Base-by-base conservation (phyloP, 2,888 invertebrate genomes). In the Drosophila buzzatii region DNA sequence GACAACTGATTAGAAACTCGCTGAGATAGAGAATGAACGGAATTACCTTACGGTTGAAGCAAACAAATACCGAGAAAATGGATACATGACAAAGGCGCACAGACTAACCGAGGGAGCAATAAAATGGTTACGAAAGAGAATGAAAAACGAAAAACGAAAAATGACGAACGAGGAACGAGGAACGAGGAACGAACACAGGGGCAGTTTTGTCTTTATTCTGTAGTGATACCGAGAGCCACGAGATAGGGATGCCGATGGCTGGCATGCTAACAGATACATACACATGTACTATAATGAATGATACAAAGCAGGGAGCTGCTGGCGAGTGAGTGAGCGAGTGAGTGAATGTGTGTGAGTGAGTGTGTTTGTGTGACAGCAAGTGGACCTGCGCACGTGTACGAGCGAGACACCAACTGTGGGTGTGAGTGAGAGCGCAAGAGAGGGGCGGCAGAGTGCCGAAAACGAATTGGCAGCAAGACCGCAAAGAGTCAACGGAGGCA, bases 121-220 rank as follows among this genome's bases (percentile, higher is more conserved):
- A 84, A 89, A 89, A 85, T 88, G 89, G 84, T 86, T 76, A 57
- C 84, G 77, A 85, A 70, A 61, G 72, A 81, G 76, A 85, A 82
- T 82, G 78, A 61, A 80, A 73, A 85, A 85, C 82, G 76, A 59
- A 72, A 63, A 63, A 65, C 71, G 53, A 63, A 69, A 67, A 66
- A 23, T 63, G 55, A 59, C 59, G 59, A 63, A 23, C 65, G 55
- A 59, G 59, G 59, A 63, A 68, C 47, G 55, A 63, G 55, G 56
- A 76, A 63, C 45, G 60, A 16, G 41, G 60, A n/a, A 23, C 14
- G 14, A 20, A 14, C 45, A 45, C 65, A 84, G 77, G 78, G 76
- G 73, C 70, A 75, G 72, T 77, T 79, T 79, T 78, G 68, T 76
- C 61, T 20, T 20, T 60, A 37, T 44, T 47, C 33, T 68, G 70